Conservation (phyloP, 1,140 invertebrate genomes). For the Manduca sexta region DNA sequence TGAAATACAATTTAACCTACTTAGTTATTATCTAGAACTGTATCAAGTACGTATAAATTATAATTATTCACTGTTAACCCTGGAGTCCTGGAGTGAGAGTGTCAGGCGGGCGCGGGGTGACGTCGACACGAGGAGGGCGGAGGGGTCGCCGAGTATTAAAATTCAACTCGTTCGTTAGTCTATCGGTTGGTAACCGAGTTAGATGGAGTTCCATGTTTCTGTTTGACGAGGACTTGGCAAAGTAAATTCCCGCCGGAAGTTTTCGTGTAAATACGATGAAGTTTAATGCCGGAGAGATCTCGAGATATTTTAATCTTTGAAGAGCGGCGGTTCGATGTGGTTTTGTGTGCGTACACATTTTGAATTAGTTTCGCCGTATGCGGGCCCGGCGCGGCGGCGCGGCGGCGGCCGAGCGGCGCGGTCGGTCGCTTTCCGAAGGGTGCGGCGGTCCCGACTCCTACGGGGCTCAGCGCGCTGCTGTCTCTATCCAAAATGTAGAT, state of each 20-base stretch:
- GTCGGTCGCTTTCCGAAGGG: no score
- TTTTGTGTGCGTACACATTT: slow-evolving; percentile 22
- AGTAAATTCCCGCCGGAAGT: slow-evolving; percentile 25
- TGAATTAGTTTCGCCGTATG: slow-evolving; percentile 8
- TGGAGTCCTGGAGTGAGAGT: no score
- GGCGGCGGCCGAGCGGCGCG: neutral
- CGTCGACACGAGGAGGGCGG: neutral
- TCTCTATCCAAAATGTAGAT: no score
- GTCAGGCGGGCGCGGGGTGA: neutral
- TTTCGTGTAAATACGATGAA: slow-evolving; percentile 27
- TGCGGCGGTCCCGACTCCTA: no score
- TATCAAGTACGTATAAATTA: no score
- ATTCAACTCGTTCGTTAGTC: slow-evolving; percentile 29
- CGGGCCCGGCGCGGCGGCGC: neutral
- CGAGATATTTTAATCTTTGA: slow-evolving; percentile 21
- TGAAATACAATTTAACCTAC: no score
- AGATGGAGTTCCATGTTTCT: slow-evolving; percentile 34
- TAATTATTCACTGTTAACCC: no score
- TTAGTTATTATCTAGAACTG: no score
- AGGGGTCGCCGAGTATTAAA: slow-evolving; percentile 14
- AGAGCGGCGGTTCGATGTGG: slow-evolving; percentile 7
- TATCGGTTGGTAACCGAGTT: slow-evolving; percentile 32
- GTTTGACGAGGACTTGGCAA: slow-evolving; percentile 29
- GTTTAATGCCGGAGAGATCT: slow-evolving; percentile 17
- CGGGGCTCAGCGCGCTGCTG: no score